Conservation (phyloP, 2,888 invertebrate genomes). For the Tipula vernalis region DNA sequence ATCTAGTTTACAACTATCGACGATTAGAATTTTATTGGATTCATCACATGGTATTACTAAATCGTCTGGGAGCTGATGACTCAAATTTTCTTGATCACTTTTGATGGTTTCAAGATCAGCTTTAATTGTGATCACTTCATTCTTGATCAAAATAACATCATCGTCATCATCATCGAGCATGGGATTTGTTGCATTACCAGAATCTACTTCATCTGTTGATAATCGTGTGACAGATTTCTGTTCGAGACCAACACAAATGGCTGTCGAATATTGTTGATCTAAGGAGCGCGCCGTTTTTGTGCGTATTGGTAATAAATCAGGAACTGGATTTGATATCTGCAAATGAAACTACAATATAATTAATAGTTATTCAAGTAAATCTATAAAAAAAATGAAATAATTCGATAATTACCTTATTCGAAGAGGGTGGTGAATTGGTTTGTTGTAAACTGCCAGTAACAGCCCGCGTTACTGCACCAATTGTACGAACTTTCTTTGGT, state of each 20-base stretch:
- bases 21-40: constrained; percentile 15
- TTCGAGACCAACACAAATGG: neutral
- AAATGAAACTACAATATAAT: neutral
- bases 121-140: neutral
- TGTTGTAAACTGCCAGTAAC: constrained; percentile 32
- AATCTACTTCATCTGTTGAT: neutral
- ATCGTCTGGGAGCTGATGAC: neutral
- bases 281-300: constrained; percentile 11
- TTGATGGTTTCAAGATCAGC: neutral
- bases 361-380: neutral
- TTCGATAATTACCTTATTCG: neutral
- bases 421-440: neutral
- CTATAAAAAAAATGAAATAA: neutral
- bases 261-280: neutral
- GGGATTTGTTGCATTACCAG: neutral
- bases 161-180: constrained; percentile 8
- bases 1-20: neutral
- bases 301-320: constrained; percentile 37
- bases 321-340: constrained; percentile 27
- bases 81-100: neutral
- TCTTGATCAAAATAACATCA: neutral
- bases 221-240: neutral
- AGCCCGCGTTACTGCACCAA: constrained; percentile 55
- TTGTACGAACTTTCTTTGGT: constrained; percentile 38
- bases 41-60: constrained; percentile 11